phyloP scores from a whole-genome alignment of 2,797 vertebrate genomes.

The Oophaga sylvatica region DNA sequence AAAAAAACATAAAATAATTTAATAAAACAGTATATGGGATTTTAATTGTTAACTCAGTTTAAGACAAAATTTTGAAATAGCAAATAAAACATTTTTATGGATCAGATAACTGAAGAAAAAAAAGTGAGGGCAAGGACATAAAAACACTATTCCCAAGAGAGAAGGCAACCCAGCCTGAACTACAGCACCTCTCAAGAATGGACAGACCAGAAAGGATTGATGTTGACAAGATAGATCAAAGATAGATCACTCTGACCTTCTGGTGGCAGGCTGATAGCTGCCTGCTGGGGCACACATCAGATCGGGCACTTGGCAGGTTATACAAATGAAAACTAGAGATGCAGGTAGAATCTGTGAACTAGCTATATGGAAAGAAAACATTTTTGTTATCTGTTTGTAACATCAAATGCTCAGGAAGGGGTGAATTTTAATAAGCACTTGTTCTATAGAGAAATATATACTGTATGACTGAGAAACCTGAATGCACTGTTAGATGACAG shows the following conservation, averaged over 20 bases:
- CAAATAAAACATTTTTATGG: conserved; percentile 48
- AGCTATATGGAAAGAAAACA: conserved; percentile 48
- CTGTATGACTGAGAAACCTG: conserved; percentile 30
- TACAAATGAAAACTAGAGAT: conserved; percentile 61
- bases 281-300: conserved; percentile 63
- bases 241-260: conserved; percentile 63
- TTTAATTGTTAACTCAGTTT: conserved; percentile 37
- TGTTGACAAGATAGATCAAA: conserved; percentile 63
- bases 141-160: conserved; percentile 51
- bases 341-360: conserved; percentile 58
- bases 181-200: conserved; percentile 61
- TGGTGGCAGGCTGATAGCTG: conserved; percentile 62
- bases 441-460: conserved; percentile 38
- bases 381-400: conserved; percentile 55
- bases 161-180: conserved; percentile 57
- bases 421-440: conserved; percentile 55
- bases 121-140: conserved; percentile 57
- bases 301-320: conserved; percentile 60
- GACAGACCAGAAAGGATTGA: conserved; percentile 62
- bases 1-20: background rate
- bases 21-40: background rate
- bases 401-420: conserved; percentile 53
- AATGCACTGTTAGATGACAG: conserved; percentile 24
- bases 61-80: conserved; percentile 27
- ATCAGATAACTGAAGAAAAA: conserved; percentile 53